Conservation (phyloP, 2,113 vertebrate genomes). For the Gadus macrocephalus region DNA sequence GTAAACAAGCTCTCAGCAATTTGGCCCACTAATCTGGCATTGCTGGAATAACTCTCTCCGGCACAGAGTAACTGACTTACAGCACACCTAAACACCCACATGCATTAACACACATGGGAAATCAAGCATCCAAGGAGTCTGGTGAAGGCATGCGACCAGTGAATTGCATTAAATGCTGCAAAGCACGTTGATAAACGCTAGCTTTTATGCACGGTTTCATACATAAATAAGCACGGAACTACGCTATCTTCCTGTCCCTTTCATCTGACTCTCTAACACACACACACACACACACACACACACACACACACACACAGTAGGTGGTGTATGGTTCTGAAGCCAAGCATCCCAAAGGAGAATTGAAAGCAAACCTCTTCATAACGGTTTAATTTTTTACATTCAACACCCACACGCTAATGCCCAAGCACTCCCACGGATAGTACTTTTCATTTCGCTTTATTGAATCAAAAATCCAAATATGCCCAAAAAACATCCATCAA, state of each 20-base stretch:
- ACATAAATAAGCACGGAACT: too few relatives aligned
- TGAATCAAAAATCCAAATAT: conserved; percentile 11
- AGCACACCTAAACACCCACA: conserved; percentile 1
- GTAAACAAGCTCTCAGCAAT: background rate
- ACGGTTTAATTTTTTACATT: conserved; percentile 31
- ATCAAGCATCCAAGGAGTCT: background rate
- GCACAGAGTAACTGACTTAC: conserved; percentile 1
- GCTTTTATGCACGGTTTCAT: background rate
- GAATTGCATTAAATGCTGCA: background rate
- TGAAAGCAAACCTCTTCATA: conserved; percentile 8
- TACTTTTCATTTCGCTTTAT: background rate
- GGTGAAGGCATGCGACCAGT: background rate
- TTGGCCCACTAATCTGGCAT: background rate
- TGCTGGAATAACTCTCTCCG: background rate
- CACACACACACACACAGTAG: conserved; percentile 15
- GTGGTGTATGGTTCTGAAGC: conserved; percentile 40
- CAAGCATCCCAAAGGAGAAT: conserved; percentile 25
- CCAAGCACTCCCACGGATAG: background rate
- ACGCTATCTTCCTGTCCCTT: too few relatives aligned
- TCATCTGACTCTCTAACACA: conserved; percentile 8
- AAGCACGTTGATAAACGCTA: background rate
- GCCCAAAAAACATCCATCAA: background rate
- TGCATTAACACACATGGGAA: background rate
- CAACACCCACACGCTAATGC: conserved; percentile 18
- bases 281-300: conserved; percentile 7